A percentile compares a stretch with the other conserved stretches of the same genome.
Evolutionary conservation across 2,888 invertebrate genomes (phyloP).

Genomic region (Apodemia duryi): DNA sequence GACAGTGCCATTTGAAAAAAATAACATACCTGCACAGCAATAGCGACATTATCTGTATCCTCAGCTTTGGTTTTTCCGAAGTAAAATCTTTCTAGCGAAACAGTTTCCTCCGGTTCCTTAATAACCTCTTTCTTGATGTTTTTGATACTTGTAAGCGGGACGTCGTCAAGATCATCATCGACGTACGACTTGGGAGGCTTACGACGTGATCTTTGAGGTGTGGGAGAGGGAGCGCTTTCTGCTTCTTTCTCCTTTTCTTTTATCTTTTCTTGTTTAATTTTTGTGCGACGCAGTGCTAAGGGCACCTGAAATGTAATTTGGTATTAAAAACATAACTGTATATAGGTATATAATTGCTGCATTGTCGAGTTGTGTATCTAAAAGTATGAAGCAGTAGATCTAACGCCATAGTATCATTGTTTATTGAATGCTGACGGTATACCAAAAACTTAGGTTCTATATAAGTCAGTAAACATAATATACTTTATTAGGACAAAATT

Average conservation of each 20-base stretch:
- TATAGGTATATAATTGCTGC: too few relatives aligned
- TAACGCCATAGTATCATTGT: too few relatives aligned
- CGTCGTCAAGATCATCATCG: slow-evolving; percentile 58
- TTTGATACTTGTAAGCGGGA: slow-evolving; percentile 62
- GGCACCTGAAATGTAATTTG: slow-evolving; percentile 46
- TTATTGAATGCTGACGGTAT: too few relatives aligned
- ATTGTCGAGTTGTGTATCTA: too few relatives aligned
- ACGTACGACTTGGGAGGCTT: slow-evolving; percentile 54
- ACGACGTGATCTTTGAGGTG: slow-evolving; percentile 43
- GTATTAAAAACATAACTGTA: not conserved
- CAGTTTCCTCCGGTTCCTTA: slow-evolving; percentile 56
- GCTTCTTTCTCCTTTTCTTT: slow-evolving; percentile 36
- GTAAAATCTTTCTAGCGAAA: slow-evolving; percentile 82
- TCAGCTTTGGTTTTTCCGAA: slow-evolving; percentile 76
- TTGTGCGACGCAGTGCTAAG: slow-evolving; percentile 58
- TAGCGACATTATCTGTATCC: slow-evolving; percentile 40
- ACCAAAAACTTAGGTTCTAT: too few relatives aligned
- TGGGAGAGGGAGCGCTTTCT: slow-evolving; percentile 33
- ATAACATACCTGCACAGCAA: slow-evolving; percentile 58
- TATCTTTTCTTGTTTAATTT: slow-evolving; percentile 61
- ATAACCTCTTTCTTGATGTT: slow-evolving; percentile 61
- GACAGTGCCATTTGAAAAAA: not conserved
- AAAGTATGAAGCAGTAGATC: too few relatives aligned
- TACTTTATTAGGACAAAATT: too few relatives aligned
- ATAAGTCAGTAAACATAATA: too few relatives aligned